These are phyloP conservation scores for Melieria picta DNA, from an alignment of 2,888 invertebrate species.

Conservation along the genomic window DNA sequence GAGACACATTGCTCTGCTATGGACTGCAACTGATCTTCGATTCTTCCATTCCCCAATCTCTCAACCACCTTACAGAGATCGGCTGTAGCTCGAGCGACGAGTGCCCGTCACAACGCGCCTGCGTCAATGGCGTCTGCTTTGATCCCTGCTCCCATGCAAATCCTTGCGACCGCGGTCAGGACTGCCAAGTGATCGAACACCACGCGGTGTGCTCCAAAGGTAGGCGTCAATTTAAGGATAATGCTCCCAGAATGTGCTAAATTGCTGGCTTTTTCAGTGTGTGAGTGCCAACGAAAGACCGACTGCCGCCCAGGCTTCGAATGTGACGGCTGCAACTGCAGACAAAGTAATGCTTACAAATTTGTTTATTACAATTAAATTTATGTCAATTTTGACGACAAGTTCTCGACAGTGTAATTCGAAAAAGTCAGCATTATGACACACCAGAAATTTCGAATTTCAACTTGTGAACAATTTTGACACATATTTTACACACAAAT, in stretches of 20 bases:
- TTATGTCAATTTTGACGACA: no score
- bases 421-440: no score
- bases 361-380: not conserved
- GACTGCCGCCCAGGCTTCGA: constrained; percentile 73
- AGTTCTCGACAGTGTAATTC: constrained; percentile 35
- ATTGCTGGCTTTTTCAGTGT: constrained; percentile 46
- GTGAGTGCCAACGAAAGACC: constrained; percentile 74
- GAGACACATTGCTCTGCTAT: no score
- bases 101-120: constrained; percentile 81
- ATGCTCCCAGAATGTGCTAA: not conserved
- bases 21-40: no score
- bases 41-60: no score
- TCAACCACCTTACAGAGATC: constrained; percentile 71
- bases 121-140: constrained; percentile 80
- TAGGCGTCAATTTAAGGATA: constrained; percentile 55
- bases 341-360: constrained; percentile 68
- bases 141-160: constrained; percentile 83
- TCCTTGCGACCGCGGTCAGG: constrained; percentile 79
- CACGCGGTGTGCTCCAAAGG: constrained; percentile 86
- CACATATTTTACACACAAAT: no score
- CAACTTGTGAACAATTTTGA: not conserved
- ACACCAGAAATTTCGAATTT: no score
- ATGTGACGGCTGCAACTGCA: constrained; percentile 79
- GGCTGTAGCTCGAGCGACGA: constrained; percentile 83
- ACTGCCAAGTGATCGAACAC: constrained; percentile 85